A percentile compares a stretch with the other conserved stretches of the same genome.
phyloP scores from a whole-genome alignment of 2,797 vertebrate species.

The Momotus momota region DNA sequence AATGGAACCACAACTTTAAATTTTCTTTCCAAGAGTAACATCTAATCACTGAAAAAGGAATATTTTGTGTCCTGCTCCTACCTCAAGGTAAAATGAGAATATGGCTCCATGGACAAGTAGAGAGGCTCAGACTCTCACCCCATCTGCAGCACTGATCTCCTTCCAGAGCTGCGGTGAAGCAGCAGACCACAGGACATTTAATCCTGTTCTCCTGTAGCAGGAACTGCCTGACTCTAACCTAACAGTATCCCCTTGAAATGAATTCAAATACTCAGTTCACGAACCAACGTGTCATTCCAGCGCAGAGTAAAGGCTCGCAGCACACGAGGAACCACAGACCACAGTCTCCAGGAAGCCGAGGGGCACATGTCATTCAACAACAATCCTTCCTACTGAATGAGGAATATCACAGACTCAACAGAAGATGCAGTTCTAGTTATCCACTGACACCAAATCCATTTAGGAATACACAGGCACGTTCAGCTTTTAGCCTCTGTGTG shows the following conservation, averaged over 20 bases:
- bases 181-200: conserved; percentile 4
- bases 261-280: not conserved
- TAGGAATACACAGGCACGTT: rapidly evolving
- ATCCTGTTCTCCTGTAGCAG: not conserved
- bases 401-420: not conserved
- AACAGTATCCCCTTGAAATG: not conserved
- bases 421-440: not conserved
- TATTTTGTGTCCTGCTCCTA: not conserved
- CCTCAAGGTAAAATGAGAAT: conserved; percentile 1
- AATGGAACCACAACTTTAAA: not conserved
- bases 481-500: not conserved
- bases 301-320: not conserved
- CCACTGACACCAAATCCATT: rapidly evolving
- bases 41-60: not conserved
- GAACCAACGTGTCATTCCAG: not conserved
- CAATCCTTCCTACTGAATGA: not conserved
- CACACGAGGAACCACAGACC: not conserved
- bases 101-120: not conserved
- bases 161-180: conserved; percentile 17
- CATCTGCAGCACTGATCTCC: not conserved
- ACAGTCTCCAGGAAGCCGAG: not conserved
- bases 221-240: not conserved
- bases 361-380: not conserved
- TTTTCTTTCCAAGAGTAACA: conserved; percentile 39
- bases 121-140: not conserved